Evolutionary conservation across 2,797 vertebrate species (phyloP).

Genomic region (Ptychobarbus kaznakovi): DNA sequence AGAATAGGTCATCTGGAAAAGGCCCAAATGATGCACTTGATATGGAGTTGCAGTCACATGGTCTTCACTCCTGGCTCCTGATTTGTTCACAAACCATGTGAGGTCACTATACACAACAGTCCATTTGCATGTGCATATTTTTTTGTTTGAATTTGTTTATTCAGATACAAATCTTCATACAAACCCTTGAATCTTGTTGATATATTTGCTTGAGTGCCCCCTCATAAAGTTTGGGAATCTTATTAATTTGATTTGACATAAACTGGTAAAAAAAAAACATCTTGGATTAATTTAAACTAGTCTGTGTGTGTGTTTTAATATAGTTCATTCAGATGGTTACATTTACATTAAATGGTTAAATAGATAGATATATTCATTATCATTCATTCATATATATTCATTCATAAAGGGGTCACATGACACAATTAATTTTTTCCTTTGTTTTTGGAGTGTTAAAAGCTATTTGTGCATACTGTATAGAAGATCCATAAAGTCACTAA

Average conservation of each 20-base stretch:
- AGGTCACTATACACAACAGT: background rate
- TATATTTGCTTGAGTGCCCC: no score
- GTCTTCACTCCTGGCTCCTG: background rate
- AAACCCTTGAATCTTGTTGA: background rate
- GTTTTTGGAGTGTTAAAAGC: no score
- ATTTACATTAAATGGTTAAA: background rate
- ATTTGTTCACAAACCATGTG: background rate
- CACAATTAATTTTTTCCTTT: no score
- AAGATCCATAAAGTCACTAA: no score
- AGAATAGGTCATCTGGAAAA: slow-evolving; percentile 10
- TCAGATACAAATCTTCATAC: background rate
- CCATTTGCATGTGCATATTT: background rate
- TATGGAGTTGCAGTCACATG: background rate
- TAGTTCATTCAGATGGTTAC: background rate
- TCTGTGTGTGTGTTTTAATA: background rate
- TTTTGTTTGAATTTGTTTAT: background rate
- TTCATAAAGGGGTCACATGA: background rate
- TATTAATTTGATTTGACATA: background rate
- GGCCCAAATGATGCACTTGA: background rate
- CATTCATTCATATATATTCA: no score
- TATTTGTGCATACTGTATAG: no score
- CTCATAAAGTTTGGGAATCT: no score
- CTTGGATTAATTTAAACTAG: background rate
- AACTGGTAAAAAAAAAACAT: background rate
- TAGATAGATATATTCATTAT: background rate